A percentile compares a stretch with the other conserved stretches of the same genome.
Evolutionary conservation across 2,113 vertebrate genomes (phyloP).

Genomic region (Ictidomys tridecemlineatus): DNA sequence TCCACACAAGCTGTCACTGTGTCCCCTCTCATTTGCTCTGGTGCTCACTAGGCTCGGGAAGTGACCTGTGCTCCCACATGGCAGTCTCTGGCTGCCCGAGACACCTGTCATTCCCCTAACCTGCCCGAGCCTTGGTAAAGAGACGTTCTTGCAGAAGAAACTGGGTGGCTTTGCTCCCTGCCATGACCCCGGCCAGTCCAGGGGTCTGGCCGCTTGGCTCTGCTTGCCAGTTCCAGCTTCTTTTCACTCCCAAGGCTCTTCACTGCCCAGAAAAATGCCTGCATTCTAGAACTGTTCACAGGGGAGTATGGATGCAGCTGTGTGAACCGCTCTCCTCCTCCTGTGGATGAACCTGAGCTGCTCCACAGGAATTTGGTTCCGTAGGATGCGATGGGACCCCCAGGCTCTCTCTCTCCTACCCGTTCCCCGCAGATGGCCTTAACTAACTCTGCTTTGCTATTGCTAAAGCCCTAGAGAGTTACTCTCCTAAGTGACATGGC

Average conservation of each 20-base stretch:
- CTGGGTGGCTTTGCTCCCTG: not conserved
- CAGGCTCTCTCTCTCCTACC: too few relatives aligned
- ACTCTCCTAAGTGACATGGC: not conserved
- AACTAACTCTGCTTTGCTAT: not conserved
- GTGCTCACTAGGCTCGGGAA: fast-evolving
- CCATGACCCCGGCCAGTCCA: not conserved
- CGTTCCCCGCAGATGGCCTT: fast-evolving
- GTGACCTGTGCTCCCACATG: not conserved
- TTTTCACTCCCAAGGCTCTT: not conserved
- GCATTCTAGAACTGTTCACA: not conserved
- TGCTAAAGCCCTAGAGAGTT: not conserved
- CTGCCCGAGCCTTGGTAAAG: not conserved
- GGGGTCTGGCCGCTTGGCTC: too few relatives aligned
- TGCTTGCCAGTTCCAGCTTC: not conserved
- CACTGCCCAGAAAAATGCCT: not conserved
- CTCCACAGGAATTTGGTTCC: too few relatives aligned
- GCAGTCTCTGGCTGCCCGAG: not conserved
- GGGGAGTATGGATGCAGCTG: fast-evolving
- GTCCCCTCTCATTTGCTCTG: not conserved
- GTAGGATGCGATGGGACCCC: too few relatives aligned
- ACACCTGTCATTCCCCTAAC: fast-evolving
- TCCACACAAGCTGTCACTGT: fast-evolving
- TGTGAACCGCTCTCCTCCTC: not conserved
- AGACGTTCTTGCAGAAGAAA: not conserved
- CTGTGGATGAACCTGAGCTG: not conserved